phyloP scores from a whole-genome alignment of 2,888 invertebrate species.

The Archaeoteleia sp. region DNA sequence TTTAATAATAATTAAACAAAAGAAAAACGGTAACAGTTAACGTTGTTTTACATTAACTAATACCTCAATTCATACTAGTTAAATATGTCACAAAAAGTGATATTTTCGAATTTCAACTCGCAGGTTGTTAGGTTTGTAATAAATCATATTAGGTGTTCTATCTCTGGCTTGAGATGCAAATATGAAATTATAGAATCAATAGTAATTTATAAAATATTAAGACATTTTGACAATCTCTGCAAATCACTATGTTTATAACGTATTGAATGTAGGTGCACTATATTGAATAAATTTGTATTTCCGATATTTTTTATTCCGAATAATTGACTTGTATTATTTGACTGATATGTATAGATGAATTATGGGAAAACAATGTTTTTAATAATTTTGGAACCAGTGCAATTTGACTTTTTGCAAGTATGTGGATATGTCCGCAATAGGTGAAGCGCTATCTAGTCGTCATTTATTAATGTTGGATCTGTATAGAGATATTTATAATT shows the following conservation, averaged over 20 bases:
- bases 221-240: constrained; percentile 23
- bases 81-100: neutral
- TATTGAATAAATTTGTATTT: neutral
- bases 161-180: constrained; percentile 20
- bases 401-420: constrained; percentile 9
- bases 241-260: constrained; percentile 1
- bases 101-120: constrained; percentile 4
- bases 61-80: too few relatives aligned
- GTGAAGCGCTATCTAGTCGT: neutral
- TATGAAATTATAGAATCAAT: constrained; percentile 13
- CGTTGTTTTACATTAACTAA: too few relatives aligned
- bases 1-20: too few relatives aligned
- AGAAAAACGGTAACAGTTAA: too few relatives aligned
- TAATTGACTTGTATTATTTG: too few relatives aligned
- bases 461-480: constrained; percentile 11
- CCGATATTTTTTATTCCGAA: too few relatives aligned
- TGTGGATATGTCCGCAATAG: neutral
- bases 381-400: neutral
- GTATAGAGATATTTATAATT: constrained; percentile 26
- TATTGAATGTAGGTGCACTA: neutral
- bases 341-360: neutral
- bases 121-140: constrained; percentile 33
- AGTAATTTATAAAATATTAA: constrained; percentile 21
- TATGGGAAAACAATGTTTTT: constrained; percentile 2
- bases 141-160: constrained; percentile 24